Evolutionary conservation across 2,113 vertebrate genomes (phyloP), one percentile per base, ranked within the genome.

Genomic region (Nettapus auritus): DNA sequence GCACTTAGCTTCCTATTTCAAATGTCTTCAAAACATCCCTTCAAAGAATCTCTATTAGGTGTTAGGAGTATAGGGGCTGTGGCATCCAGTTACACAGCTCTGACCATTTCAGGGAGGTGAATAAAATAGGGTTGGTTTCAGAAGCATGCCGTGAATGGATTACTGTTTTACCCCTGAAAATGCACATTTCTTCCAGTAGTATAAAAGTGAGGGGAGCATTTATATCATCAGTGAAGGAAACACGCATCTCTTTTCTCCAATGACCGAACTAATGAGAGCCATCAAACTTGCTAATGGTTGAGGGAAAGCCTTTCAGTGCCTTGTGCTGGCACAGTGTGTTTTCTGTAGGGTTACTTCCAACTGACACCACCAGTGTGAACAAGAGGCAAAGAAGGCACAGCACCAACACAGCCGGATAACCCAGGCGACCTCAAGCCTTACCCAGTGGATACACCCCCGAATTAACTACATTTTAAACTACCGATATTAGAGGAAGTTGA

Each of bases 51-150:
- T 95, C 84, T 96, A 50, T 94, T 87, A 95, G 95, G 91, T 96
- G 94, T 94, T 94, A 92, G 94, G n/a, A 91, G 62, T 76, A 64
- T 71, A 87, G 75, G 89, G 90, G 55, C 91, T 91, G 68, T 81
- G 94, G 93, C 95, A 95, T 96, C 91, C 93, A 94, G 75, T 97
- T 97, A 93, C 96, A 96, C 80, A 74, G 86, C 92, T 93, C 70
- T 85, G 92, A 96, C 77, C 48, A 26, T 93, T 89, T 94, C 84
- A 84, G 81, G 87, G 74, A 80, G 74, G 62, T 76, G 88, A 96
- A 75, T 94, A 91, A 96, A 94, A 86, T 88, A 89, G 80, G 23
- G 67, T 69, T 1, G 21, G 81, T 89, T 93, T 93, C 48, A 85
- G 93, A 94, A 95, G 83, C 4, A 0, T 56, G 18, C 88, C 85